phyloP scores from a whole-genome alignment of 2,113 vertebrate species.

The Cyrtonyx montezumae region DNA sequence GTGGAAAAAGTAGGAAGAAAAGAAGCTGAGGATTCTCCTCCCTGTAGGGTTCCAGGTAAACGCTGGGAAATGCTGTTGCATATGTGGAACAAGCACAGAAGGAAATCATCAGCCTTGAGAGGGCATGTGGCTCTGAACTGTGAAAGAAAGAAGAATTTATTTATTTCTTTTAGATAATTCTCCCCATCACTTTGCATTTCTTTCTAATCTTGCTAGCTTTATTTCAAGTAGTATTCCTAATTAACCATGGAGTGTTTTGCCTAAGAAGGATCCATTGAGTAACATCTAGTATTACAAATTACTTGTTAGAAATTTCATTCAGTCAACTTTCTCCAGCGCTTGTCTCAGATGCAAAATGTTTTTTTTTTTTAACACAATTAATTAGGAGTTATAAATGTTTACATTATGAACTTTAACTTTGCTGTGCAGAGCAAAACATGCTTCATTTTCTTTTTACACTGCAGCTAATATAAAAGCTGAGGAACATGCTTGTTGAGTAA shows the following conservation, averaged over 20 bases:
- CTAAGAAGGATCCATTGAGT: neutral
- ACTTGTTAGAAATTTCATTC: neutral
- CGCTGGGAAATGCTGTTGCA: neutral
- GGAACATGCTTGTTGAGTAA: neutral
- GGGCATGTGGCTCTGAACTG: neutral
- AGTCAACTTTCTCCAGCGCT: neutral
- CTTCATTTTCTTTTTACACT: neutral
- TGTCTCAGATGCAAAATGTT: neutral
- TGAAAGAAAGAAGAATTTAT: neutral
- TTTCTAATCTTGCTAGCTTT: neutral
- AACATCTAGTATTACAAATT: slow-evolving; percentile 7
- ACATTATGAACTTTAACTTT: slow-evolving; percentile 2
- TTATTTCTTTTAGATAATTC: neutral
- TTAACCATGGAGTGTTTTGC: neutral
- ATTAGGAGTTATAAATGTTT: neutral
- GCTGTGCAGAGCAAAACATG: neutral
- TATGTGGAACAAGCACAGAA: neutral
- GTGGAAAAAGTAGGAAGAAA: neutral
- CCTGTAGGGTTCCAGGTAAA: neutral
- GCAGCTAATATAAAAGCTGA: neutral
- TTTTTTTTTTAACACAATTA: neutral
- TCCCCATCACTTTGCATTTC: neutral
- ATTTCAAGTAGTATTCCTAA: neutral
- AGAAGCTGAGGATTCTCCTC: neutral
- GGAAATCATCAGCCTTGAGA: neutral